Evolutionary conservation across 2,888 invertebrate species (phyloP).

Genomic region (Anodontia alba): DNA sequence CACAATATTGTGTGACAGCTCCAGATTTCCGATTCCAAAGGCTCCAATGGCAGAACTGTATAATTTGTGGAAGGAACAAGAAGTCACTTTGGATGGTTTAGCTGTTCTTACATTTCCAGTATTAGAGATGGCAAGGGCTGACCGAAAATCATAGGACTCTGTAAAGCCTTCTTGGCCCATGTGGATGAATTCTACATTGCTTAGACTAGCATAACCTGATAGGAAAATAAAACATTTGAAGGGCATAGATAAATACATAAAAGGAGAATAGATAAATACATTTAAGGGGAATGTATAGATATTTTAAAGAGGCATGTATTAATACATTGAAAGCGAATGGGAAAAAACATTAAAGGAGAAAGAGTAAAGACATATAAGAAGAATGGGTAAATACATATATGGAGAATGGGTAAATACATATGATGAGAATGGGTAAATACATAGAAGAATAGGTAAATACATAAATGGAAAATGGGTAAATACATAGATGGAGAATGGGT

Average conservation of each 20-base stretch:
- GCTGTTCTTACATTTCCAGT: conserved; percentile 44
- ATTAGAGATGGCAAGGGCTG: conserved; percentile 68
- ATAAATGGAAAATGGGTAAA: too few relatives aligned
- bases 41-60: conserved; percentile 76
- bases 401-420: too few relatives aligned
- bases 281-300: too few relatives aligned
- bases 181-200: conserved; percentile 71
- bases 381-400: too few relatives aligned
- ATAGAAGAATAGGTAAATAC: too few relatives aligned
- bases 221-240: not conserved
- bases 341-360: too few relatives aligned
- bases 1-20: conserved; percentile 75
- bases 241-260: not conserved
- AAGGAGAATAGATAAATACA: not conserved
- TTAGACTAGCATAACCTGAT: conserved; percentile 74
- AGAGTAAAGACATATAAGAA: too few relatives aligned
- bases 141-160: conserved; percentile 71
- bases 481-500: too few relatives aligned
- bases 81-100: conserved; percentile 70
- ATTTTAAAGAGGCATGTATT: too few relatives aligned
- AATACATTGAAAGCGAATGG: too few relatives aligned
- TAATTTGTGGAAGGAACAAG: conserved; percentile 70
- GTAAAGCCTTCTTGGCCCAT: conserved; percentile 78
- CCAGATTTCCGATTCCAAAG: conserved; percentile 62
- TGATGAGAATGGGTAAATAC: too few relatives aligned